These are phyloP conservation scores for Eulacestoma nigropectus DNA, from an alignment of 2,113 vertebrate genomes.

Conservation along the genomic window DNA sequence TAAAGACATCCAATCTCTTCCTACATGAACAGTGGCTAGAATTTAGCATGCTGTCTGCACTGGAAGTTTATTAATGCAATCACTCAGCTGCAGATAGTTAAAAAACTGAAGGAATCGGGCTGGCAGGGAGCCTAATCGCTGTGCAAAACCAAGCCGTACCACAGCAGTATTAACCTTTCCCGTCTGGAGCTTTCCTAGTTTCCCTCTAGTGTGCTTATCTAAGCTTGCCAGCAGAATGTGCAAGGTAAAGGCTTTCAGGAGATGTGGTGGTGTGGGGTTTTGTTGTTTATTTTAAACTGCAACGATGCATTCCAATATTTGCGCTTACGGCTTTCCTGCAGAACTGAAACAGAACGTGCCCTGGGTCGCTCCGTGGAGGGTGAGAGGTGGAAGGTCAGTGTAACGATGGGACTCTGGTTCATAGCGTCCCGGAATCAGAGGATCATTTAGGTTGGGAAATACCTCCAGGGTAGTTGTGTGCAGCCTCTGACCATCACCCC, in stretches of 20 bases:
- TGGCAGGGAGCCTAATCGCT: background rate
- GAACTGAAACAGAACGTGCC: background rate
- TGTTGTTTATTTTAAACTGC: background rate
- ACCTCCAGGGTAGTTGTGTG: rapidly evolving
- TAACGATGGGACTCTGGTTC: background rate
- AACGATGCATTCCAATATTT: background rate
- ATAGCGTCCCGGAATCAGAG: background rate
- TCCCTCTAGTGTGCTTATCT: background rate
- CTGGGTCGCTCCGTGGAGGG: background rate
- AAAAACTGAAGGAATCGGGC: background rate
- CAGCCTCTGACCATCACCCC: background rate
- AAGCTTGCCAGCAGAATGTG: background rate
- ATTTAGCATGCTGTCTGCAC: background rate
- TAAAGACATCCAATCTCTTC: background rate
- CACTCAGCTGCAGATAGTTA: slow-evolving; percentile 14
- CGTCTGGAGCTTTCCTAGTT: background rate
- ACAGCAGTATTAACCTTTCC: background rate
- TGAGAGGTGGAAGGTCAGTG: background rate
- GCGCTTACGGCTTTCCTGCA: background rate
- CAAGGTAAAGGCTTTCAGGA: background rate
- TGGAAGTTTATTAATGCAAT: slow-evolving; percentile 30
- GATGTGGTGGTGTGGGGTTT: background rate
- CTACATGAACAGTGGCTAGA: background rate
- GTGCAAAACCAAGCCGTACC: background rate
- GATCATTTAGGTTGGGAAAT: background rate